Conservation (phyloP, 2,113 vertebrate species). For the Syngnathoides biaculeatus region DNA sequence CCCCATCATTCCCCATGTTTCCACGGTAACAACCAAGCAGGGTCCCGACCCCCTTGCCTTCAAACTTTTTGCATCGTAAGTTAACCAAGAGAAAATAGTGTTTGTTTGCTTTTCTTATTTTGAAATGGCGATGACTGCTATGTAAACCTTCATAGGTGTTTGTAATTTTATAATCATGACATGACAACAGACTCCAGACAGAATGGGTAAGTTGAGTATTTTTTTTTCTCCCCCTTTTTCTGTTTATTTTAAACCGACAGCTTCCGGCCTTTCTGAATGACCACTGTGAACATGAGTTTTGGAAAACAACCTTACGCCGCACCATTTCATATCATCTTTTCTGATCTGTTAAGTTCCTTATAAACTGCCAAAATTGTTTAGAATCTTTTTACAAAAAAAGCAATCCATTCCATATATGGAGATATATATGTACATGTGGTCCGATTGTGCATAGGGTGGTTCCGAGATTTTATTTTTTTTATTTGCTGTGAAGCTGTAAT, state of each 20-base stretch:
- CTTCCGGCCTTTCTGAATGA: constrained; percentile 91
- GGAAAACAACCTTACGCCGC: constrained; percentile 82
- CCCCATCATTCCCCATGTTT: constrained; percentile 67
- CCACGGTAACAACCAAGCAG: constrained; percentile 62
- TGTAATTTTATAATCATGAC: constrained; percentile 94
- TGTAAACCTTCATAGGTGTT: constrained; percentile 90
- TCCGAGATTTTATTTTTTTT: constrained; percentile 69
- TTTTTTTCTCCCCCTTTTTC: constrained; percentile 24
- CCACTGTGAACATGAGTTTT: constrained; percentile 97
- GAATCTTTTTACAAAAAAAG: constrained; percentile 80
- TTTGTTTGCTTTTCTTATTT: constrained; percentile 74
- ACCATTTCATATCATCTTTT: constrained; percentile 82
- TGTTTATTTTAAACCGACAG: constrained; percentile 46
- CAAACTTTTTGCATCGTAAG: constrained; percentile 77
- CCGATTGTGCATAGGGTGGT: constrained; percentile 68
- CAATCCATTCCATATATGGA: constrained; percentile 76
- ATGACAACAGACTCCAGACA: constrained; percentile 69
- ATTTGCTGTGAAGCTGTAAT: constrained; percentile 73
- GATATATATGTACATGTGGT: constrained; percentile 71
- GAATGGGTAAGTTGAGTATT: constrained; percentile 47
- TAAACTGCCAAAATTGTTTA: constrained; percentile 87
- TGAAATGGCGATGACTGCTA: constrained; percentile 82
- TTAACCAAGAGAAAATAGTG: constrained; percentile 74
- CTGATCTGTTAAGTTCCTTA: constrained; percentile 77
- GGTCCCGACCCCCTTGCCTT: constrained; percentile 58